phyloP scores from a whole-genome alignment of 2,113 vertebrate genomes.

The Pachypanchax playfairii region DNA sequence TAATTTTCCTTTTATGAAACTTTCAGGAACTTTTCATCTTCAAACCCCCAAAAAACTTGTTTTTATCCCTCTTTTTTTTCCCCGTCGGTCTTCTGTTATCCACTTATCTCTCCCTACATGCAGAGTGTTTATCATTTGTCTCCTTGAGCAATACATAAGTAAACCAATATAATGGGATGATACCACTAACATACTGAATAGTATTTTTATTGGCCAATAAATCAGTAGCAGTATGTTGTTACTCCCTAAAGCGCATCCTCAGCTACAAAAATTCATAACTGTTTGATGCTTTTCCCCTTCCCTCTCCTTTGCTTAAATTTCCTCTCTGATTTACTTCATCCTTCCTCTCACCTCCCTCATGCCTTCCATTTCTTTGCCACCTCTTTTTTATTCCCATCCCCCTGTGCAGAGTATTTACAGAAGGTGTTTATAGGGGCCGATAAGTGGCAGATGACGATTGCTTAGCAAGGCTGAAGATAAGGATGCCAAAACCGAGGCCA shows the following conservation, averaged over 20 bases:
- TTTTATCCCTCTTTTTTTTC: neutral
- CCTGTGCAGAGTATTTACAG: slow-evolving; percentile 22
- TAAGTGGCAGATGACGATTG: slow-evolving; percentile 58
- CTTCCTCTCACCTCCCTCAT: neutral
- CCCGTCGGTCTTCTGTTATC: too few species aligned
- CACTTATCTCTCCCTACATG: neutral
- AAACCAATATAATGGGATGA: neutral
- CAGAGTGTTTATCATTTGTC: neutral
- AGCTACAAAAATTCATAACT: neutral
- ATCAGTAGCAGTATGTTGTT: neutral
- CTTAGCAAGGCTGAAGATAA: slow-evolving; percentile 43
- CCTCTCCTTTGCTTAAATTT: neutral
- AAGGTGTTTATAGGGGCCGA: slow-evolving; percentile 40
- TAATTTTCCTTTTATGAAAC: neutral
- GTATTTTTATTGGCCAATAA: neutral
- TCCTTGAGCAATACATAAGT: neutral
- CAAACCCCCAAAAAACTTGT: too few species aligned
- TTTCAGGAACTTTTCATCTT: too few species aligned
- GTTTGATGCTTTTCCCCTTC: neutral
- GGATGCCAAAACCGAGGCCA: slow-evolving; percentile 34
- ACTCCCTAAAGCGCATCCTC: neutral
- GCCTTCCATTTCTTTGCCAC: neutral
- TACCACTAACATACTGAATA: neutral
- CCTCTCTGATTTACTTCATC: neutral
- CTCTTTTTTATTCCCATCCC: neutral